phyloP scores from a whole-genome alignment of 2,888 invertebrate species.

The Temnothorax unifasciatus region DNA sequence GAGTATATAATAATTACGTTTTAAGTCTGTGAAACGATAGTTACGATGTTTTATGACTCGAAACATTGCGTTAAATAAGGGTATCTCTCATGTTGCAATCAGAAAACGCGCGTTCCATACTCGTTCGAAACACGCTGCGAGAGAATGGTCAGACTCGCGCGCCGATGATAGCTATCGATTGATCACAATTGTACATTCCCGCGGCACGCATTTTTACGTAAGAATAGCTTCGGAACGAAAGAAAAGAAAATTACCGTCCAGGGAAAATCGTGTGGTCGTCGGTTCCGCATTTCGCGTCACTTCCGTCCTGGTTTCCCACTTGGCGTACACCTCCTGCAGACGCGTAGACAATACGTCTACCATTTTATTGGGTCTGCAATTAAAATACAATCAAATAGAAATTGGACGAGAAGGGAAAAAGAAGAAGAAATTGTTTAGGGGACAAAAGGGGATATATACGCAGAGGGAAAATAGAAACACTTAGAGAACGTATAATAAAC shows the following conservation, averaged over 20 bases:
- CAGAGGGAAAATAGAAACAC: background rate
- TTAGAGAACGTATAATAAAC: background rate
- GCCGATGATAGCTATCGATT: background rate
- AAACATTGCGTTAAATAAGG: background rate
- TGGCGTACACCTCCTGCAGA: constrained; percentile 87
- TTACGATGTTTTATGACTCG: background rate
- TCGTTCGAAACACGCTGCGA: background rate
- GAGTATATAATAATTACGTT: background rate
- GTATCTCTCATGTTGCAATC: background rate
- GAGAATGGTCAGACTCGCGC: background rate
- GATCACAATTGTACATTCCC: constrained; percentile 10
- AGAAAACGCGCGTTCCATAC: background rate
- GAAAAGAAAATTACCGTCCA: constrained; percentile 77
- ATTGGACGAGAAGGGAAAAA: background rate
- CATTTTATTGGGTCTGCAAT: constrained; percentile 87
- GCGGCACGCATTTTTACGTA: background rate
- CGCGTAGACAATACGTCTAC: constrained; percentile 88
- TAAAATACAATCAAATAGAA: background rate
- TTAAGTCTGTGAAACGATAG: too few species aligned
- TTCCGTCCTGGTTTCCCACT: constrained; percentile 86
- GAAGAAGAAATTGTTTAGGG: background rate
- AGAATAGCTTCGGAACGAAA: constrained; percentile 21
- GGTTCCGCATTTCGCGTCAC: constrained; percentile 82
- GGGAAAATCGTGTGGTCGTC: constrained; percentile 81
- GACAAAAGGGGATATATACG: background rate